These are phyloP conservation scores for Sphinx pinastri DNA, from an alignment of 2,888 invertebrate genomes.

Conservation along the genomic window DNA sequence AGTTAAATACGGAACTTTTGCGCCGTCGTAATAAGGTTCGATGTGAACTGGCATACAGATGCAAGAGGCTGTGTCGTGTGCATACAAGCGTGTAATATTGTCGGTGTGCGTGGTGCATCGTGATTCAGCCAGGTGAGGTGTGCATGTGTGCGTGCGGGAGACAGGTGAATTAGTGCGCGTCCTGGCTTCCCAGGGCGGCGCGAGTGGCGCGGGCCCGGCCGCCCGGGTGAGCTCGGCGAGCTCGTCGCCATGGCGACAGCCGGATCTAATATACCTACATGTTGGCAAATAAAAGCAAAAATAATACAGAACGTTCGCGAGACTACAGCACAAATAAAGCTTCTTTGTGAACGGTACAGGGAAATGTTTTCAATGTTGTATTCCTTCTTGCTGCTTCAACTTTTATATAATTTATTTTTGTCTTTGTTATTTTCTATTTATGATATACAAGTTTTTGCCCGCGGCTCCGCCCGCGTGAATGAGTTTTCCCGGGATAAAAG, in stretches of 20 bases:
- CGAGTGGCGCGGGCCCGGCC: conserved; percentile 40
- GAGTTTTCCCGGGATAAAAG: too few species aligned
- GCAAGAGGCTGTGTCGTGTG: conserved; percentile 58
- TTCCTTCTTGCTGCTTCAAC: not conserved
- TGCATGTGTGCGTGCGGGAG: conserved; percentile 56
- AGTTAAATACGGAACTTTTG: conserved; percentile 45
- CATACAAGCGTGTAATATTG: conserved; percentile 61
- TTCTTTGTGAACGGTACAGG: conserved; percentile 25
- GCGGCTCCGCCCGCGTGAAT: too few species aligned
- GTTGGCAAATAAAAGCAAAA: conserved; percentile 57
- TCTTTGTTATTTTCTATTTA: not conserved
- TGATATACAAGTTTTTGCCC: too few species aligned
- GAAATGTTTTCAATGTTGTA: conserved; percentile 26
- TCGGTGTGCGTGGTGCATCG: conserved; percentile 51
- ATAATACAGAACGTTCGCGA: conserved; percentile 46
- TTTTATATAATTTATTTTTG: conserved; percentile 3
- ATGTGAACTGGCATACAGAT: conserved; percentile 44
- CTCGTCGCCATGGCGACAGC: conserved; percentile 69
- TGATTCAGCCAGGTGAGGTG: conserved; percentile 52
- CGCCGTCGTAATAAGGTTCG: conserved; percentile 52
- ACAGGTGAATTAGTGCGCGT: conserved; percentile 68
- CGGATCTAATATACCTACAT: conserved; percentile 60
- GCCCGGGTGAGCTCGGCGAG: conserved; percentile 48
- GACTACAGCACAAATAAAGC: conserved; percentile 32
- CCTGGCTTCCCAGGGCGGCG: conserved; percentile 57